Evolutionary conservation across 2,888 invertebrate species (phyloP).

Genomic region (Junonia oenone): DNA sequence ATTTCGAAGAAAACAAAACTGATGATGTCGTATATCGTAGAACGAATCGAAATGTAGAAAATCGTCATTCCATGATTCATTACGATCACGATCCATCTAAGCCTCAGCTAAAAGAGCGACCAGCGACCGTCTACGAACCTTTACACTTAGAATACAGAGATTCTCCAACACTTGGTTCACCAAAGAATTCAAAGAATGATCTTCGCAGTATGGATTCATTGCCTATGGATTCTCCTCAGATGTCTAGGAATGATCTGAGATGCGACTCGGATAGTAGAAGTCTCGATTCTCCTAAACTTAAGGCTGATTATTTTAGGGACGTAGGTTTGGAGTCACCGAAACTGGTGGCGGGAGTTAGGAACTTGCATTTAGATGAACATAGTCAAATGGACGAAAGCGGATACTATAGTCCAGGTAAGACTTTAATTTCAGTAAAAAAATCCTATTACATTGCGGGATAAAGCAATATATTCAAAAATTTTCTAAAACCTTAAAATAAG

Average conservation of each 20-base stretch:
- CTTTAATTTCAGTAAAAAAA: not conserved
- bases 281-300: constrained; percentile 66
- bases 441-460: not conserved
- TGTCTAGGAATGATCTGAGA: constrained; percentile 61
- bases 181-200: constrained; percentile 65
- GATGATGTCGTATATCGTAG: constrained; percentile 64
- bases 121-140: constrained; percentile 68
- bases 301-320: constrained; percentile 63
- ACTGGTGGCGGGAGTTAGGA: constrained; percentile 62
- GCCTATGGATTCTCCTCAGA: constrained; percentile 66
- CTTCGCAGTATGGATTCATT: constrained; percentile 65
- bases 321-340: constrained; percentile 62
- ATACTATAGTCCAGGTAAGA: constrained; percentile 67
- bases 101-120: constrained; percentile 64
- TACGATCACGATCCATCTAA: constrained; percentile 67
- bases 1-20: constrained; percentile 61
- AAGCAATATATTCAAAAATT: too few species aligned
- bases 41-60: constrained; percentile 59
- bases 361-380: constrained; percentile 65
- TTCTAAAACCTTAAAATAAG: too few species aligned
- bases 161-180: constrained; percentile 62
- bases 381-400: constrained; percentile 76
- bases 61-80: constrained; percentile 75
- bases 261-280: constrained; percentile 66
- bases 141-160: constrained; percentile 68